Evolutionary conservation across 2,888 invertebrate genomes (phyloP).

Genomic region (Synergus japonicus): DNA sequence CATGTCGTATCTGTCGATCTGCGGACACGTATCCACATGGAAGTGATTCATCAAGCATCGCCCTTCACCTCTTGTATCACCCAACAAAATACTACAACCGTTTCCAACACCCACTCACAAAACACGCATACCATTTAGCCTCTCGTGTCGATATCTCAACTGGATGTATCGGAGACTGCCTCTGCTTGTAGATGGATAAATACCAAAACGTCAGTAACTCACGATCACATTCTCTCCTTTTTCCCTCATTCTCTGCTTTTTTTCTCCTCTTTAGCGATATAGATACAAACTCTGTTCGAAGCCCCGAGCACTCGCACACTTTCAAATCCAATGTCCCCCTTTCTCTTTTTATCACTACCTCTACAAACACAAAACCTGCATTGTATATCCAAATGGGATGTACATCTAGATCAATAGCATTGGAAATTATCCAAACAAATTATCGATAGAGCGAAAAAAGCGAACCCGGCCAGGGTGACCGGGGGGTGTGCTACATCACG

Average conservation of each 20-base stretch:
- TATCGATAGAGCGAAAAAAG: conserved; percentile 73
- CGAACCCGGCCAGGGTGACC: conserved; percentile 65
- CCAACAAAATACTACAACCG: conserved; percentile 55
- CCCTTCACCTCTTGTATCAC: conserved; percentile 54
- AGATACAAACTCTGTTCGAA: conserved; percentile 63
- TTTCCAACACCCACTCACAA: conserved; percentile 42
- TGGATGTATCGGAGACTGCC: conserved; percentile 65
- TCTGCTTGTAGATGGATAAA: conserved; percentile 71
- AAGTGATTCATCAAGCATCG: conserved; percentile 68
- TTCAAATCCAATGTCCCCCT: conserved; percentile 33
- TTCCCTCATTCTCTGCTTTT: conserved; percentile 44
- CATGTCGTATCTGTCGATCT: conserved; percentile 67
- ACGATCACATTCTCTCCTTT: conserved; percentile 65
- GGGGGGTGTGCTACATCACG: conserved; percentile 73
- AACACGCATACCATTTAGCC: conserved; percentile 54
- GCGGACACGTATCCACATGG: conserved; percentile 66
- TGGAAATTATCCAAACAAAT: conserved; percentile 78
- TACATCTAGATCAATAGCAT: conserved; percentile 77
- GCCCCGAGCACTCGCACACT: conserved; percentile 40
- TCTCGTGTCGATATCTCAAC: conserved; percentile 59
- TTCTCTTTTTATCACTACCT: conserved; percentile 37
- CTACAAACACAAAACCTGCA: conserved; percentile 59
- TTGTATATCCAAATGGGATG: conserved; percentile 75
- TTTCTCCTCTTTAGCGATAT: conserved; percentile 55
- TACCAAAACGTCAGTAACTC: conserved; percentile 75